Evolutionary conservation across 2,888 invertebrate species (phyloP).

Genomic region (Aporophyla nigra): DNA sequence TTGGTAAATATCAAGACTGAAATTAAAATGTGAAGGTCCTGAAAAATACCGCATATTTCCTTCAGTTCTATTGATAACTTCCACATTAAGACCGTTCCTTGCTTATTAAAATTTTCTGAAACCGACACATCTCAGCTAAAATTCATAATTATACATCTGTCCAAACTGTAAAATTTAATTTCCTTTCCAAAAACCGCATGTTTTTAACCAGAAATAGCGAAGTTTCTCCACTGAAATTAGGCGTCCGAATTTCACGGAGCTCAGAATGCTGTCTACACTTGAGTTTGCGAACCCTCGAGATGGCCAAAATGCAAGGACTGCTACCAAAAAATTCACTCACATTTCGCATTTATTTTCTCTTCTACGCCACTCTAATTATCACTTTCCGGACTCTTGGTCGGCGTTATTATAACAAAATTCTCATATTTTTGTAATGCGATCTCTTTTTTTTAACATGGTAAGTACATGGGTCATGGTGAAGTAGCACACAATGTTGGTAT

Average conservation of each 20-base stretch:
- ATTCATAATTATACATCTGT: slow-evolving; percentile 20
- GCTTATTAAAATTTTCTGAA: background rate
- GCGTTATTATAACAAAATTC: slow-evolving; percentile 23
- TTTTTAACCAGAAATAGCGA: slow-evolving; percentile 3
- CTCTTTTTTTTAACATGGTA: too few species aligned
- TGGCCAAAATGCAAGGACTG: slow-evolving; percentile 30
- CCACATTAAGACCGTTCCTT: background rate
- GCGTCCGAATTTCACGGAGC: slow-evolving; percentile 19
- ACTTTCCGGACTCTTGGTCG: slow-evolving; percentile 9
- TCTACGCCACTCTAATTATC: slow-evolving; percentile 45
- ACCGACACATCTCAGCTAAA: background rate
- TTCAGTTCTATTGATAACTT: background rate
- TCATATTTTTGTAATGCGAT: background rate
- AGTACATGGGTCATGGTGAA: too few species aligned
- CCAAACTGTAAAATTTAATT: slow-evolving; percentile 16
- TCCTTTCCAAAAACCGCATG: background rate
- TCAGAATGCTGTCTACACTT: slow-evolving; percentile 41
- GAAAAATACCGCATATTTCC: background rate
- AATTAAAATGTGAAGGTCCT: background rate
- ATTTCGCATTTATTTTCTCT: slow-evolving; percentile 19
- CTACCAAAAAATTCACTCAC: slow-evolving; percentile 23
- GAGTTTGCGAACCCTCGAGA: slow-evolving; percentile 29
- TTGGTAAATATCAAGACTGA: background rate
- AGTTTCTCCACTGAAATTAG: slow-evolving; percentile 41
- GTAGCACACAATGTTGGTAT: too few species aligned